Base-by-base conservation (phyloP, 2,797 vertebrate genomes). In the Lycodopsis pacificus region DNA sequence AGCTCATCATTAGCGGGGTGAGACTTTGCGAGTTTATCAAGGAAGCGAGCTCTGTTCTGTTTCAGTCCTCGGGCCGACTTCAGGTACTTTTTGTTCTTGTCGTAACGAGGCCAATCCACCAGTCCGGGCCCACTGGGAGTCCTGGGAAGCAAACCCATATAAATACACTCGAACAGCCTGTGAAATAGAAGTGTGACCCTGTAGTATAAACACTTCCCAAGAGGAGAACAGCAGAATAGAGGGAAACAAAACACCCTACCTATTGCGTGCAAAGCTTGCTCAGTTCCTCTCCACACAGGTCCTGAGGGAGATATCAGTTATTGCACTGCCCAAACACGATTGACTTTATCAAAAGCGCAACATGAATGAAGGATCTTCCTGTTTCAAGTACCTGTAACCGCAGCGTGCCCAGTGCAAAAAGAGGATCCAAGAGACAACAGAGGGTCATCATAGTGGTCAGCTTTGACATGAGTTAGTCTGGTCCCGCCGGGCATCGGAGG, bases 221-320 rank as follows among this genome's bases (percentile, higher is more conserved):
- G 22, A 57, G 17, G 36, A 76, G 38, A 38, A 58, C 71, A 49
- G 22, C 19, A 77, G 32, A 20, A 27, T 34, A 36, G 25, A 49
- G 1, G 17, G 49, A 32, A 32, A 65, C 19, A 4, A 61, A 65
- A 69, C 27, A 77, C 91, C 94, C 82, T 13, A 96, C 95, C 19
- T 5, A 20, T 30, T 91, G 46, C 44, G 88, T 85, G 93, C 89
- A 91, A 96, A 95, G 93, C 84, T 82, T 95, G 65, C 94, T 95
- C 9, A 96, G 88, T 13, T 86, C 71, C 67, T 96, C 93, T 65
- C 95, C 92, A 94, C 71, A 65, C 44, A 11, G 25, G 1, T 51
- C 84, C 94, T 92, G 63, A 34, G 51, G 46, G 54, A 62, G 49
- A 42, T n/a, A 48, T 38, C 10, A 36, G 4, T 38, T 22, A 30